These are phyloP conservation scores for Pemphigus obesinymphae DNA, from an alignment of 1,140 invertebrate species.

Conservation along the genomic window DNA sequence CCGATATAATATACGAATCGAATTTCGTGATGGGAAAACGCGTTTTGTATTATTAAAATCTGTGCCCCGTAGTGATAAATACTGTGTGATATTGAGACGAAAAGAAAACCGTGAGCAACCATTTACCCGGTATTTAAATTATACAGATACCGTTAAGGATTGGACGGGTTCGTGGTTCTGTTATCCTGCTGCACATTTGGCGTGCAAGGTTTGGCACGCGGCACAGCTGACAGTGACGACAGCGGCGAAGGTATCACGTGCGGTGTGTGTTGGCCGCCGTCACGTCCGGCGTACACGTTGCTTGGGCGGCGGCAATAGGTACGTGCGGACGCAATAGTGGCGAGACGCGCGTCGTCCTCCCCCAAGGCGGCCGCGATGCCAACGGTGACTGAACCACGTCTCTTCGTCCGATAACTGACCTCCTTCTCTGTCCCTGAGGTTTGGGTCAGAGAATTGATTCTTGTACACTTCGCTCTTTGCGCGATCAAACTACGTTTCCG, in stretches of 20 bases:
- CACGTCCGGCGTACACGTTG: background rate
- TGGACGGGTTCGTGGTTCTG: background rate
- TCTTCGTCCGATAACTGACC: conserved; percentile 11
- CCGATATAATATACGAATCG: no score
- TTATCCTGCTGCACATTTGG: background rate
- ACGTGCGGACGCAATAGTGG: background rate
- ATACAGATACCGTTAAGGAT: background rate
- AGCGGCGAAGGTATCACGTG: background rate
- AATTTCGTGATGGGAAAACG: no score
- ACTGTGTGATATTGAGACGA: background rate
- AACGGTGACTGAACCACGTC: conserved; percentile 5
- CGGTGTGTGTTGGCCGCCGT: background rate
- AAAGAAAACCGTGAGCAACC: conserved; percentile 1
- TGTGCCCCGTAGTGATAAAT: no score
- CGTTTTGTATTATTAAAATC: no score
- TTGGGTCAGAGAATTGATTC: no score
- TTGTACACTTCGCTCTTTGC: no score
- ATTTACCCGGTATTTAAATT: background rate
- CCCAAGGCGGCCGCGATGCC: no score
- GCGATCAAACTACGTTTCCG: no score
- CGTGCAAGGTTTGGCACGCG: background rate
- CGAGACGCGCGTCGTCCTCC: background rate
- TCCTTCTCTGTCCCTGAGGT: background rate
- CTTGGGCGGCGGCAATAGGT: background rate
- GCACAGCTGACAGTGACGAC: background rate